These are phyloP conservation scores for Aphrophora alni DNA, from an alignment of 2,888 invertebrate genomes.

Conservation along the genomic window DNA sequence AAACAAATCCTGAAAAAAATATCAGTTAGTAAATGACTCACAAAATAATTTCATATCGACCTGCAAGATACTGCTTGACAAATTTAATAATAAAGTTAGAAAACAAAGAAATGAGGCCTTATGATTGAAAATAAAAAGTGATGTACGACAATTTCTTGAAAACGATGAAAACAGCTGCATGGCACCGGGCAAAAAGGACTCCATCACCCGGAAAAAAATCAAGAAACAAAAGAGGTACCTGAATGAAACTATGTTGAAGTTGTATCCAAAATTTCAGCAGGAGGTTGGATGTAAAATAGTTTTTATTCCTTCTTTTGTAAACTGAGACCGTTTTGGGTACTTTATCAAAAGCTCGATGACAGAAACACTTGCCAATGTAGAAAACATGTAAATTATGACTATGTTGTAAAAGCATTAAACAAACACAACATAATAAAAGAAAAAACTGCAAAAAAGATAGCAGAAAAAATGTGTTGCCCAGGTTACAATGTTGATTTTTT, in stretches of 20 bases:
- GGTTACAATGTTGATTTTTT: neutral
- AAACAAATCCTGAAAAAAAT: too few relatives aligned
- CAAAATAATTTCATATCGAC: too few relatives aligned
- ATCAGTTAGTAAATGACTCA: too few relatives aligned
- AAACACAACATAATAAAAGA: neutral
- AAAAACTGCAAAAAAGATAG: constrained; percentile 14
- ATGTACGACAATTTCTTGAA: constrained; percentile 48
- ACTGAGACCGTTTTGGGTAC: constrained; percentile 50
- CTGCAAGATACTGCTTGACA: too few relatives aligned
- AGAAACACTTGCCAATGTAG: constrained; percentile 48
- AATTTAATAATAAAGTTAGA: too few relatives aligned
- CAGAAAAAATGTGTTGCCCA: constrained; percentile 24
- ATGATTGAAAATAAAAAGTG: neutral
- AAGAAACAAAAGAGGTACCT: constrained; percentile 50
- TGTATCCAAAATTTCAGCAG: constrained; percentile 48
- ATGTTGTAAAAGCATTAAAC: constrained; percentile 27
- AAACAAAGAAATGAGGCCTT: too few relatives aligned
- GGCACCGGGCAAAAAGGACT: constrained; percentile 51
- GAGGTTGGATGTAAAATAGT: constrained; percentile 33
- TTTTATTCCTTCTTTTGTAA: constrained; percentile 44
- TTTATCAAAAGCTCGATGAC: constrained; percentile 47
- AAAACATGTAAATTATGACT: constrained; percentile 37
- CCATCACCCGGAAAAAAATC: constrained; percentile 48
- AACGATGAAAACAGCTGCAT: constrained; percentile 50
- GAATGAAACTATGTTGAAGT: constrained; percentile 47